Base-by-base conservation (phyloP, 2,888 invertebrate species). In the Glaucopsyche alexis region DNA sequence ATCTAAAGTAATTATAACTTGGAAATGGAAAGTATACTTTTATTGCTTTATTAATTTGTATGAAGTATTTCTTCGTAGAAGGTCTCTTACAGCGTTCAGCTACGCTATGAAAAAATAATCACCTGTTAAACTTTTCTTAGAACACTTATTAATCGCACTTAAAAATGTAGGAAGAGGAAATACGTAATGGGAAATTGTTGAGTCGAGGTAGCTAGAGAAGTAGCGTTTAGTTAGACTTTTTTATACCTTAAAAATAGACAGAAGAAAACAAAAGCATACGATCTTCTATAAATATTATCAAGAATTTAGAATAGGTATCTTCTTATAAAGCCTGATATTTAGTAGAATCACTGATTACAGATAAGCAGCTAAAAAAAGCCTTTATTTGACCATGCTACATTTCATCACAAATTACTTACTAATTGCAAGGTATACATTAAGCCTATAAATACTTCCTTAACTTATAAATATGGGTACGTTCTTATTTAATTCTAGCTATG, bases 1-100 rank as follows among this genome's bases (percentile, higher is more conserved):
- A 49, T 67, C 8, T 55, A 14, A 55, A 67, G 71, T 74, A 60
- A 73, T 69, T 70, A 73, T 55, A 70, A 55, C 73, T 52, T 47
- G 47, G 69, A 19, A 49, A 38, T 47, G 47, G 69, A 19, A 49
- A 38, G 29, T 29, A 49, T 49, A 69, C 13, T 69, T 69, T 69
- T 49, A 69, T 69, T 14, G 47, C 49, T 49, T 69, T 69, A 49
- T 49, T 69, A 49, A 69, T 69, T 69, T 47, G 29, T 47, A 69
- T 65, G 13, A 65, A 69, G 29, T 13, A 69, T 69, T 47, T 19
- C 13, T 67, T 42, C 42, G 42, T 42, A 6, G 13, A 29, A 29
- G 16, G 60, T n/a, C n/a, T 42, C 45, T 66, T 9, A 42, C 45
- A 45, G 45, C 16, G 9, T 67, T 67, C 9, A 7, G 29, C 29